These are phyloP conservation scores for Adela reaumurella DNA, from an alignment of 2,888 invertebrate species.

Conservation along the genomic window DNA sequence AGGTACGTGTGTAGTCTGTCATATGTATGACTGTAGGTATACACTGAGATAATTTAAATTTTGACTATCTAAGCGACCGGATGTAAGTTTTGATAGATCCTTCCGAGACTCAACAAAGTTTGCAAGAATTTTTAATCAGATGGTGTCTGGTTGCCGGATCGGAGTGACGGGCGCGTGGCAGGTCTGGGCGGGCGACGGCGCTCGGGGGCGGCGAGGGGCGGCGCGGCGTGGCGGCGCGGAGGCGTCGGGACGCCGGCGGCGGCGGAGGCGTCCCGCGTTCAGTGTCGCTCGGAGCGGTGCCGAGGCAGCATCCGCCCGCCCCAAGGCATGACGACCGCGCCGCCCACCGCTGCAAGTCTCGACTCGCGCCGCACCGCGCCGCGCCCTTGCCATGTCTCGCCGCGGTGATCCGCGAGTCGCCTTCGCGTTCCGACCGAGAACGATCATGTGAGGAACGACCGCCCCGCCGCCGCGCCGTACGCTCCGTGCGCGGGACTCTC, in stretches of 20 bases:
- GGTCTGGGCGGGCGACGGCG: conserved; percentile 18
- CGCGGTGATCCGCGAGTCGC: background rate
- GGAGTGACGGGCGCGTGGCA: conserved; percentile 10
- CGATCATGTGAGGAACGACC: background rate
- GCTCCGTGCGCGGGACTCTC: conserved; percentile 5
- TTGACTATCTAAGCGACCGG: too few species aligned
- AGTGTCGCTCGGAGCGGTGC: background rate
- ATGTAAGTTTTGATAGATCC: too few species aligned
- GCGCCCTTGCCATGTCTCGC: conserved; percentile 8
- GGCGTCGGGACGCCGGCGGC: conserved; percentile 29
- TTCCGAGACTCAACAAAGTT: conserved; percentile 18
- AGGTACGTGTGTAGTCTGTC: too few species aligned
- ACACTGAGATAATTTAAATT: too few species aligned
- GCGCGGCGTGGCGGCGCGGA: conserved; percentile 33
- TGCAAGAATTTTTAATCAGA: conserved; percentile 48
- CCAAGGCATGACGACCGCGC: background rate
- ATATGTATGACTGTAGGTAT: too few species aligned
- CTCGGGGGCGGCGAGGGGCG: conserved; percentile 14
- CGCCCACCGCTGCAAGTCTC: background rate
- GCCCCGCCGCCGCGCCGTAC: conserved; percentile 22
- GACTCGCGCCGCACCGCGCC: conserved; percentile 22
- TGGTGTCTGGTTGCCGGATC: conserved; percentile 16
- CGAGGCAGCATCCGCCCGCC: background rate
- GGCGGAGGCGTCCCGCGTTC: conserved; percentile 5
- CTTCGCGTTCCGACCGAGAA: background rate